These are phyloP conservation scores for Cephus rjabovi DNA, from an alignment of 2,888 invertebrate genomes.

Conservation along the genomic window DNA sequence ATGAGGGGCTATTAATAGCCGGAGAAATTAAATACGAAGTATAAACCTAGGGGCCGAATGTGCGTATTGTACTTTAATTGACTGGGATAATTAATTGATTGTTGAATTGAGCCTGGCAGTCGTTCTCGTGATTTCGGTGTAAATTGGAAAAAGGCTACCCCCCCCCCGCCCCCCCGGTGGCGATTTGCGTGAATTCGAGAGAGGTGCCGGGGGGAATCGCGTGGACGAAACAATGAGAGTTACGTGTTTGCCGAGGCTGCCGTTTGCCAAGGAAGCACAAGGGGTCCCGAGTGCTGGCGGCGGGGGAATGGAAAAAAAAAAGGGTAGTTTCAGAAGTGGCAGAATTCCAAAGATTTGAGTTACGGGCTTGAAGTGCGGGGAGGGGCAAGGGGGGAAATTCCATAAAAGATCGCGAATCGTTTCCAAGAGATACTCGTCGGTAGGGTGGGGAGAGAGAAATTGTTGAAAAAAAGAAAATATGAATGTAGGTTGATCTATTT, in stretches of 20 bases:
- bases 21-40: too few relatives aligned
- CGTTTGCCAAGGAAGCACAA: not conserved
- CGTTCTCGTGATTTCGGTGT: not conserved
- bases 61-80: not conserved
- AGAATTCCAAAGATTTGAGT: not conserved
- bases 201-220: not conserved
- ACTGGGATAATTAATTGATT: not conserved
- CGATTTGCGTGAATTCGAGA: not conserved
- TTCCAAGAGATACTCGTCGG: too few relatives aligned
- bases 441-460: too few relatives aligned
- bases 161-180: too few relatives aligned
- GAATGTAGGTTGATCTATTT: too few relatives aligned
- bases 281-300: not conserved
- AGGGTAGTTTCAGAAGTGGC: not conserved
- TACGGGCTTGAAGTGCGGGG: not conserved
- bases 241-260: not conserved
- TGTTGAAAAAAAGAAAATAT: not conserved
- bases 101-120: not conserved
- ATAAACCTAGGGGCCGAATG: too few relatives aligned
- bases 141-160: not conserved
- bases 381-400: not conserved
- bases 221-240: not conserved
- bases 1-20: too few relatives aligned
- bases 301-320: not conserved
- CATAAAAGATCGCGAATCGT: not conserved